A percentile compares a stretch with the other conserved stretches of the same genome.
Evolutionary conservation across 2,797 vertebrate species (phyloP).

Genomic region (Peromyscus melanophrys): DNA sequence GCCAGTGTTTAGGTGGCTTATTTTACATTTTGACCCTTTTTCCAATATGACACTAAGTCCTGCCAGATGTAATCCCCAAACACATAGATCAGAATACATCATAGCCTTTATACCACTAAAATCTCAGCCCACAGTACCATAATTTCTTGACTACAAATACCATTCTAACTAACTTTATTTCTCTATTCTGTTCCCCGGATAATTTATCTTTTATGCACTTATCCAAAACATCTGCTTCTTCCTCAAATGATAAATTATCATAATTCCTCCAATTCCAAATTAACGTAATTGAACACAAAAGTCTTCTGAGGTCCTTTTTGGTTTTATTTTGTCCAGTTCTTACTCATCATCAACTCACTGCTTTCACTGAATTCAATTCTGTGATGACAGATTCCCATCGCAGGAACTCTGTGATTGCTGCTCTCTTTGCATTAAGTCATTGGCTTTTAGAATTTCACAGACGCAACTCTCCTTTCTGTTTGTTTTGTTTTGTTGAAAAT

Average conservation of each 20-base stretch:
- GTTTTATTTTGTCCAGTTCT: not conserved
- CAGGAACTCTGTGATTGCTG: not conserved
- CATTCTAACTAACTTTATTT: not conserved
- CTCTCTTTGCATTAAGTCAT: not conserved
- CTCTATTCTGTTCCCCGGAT: not conserved
- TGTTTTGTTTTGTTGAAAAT: not conserved
- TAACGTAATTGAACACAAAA: not conserved
- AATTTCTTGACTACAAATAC: not conserved
- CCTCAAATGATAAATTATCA: not conserved
- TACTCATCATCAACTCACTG: not conserved
- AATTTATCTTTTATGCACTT: not conserved
- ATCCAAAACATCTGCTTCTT: not conserved
- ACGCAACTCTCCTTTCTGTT: not conserved
- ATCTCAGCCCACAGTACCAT: not conserved
- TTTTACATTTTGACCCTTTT: not conserved
- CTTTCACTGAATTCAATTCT: not conserved
- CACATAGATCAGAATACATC: not conserved
- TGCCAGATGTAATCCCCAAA: not conserved
- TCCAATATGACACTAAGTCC: not conserved
- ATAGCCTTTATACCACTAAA: not conserved
- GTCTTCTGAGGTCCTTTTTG: fast-evolving
- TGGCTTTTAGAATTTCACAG: not conserved
- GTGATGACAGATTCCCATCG: not conserved
- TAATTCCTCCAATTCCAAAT: not conserved
- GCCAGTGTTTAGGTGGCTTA: fast-evolving